Evolutionary conservation across 1,140 invertebrate species (phyloP).

Genomic region (Colletes gigas): DNA sequence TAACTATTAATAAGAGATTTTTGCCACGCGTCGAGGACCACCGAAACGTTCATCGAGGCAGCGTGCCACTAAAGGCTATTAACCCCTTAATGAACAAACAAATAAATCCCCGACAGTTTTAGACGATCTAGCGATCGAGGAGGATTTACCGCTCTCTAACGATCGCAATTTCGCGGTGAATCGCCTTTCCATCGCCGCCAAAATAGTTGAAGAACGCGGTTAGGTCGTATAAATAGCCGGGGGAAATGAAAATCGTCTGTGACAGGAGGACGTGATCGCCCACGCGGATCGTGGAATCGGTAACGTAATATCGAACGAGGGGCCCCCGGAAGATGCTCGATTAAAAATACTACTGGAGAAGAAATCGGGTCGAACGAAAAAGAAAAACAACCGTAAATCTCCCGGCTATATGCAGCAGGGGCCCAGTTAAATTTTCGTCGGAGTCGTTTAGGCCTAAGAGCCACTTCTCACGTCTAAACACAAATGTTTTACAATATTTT

Average conservation of each 20-base stretch:
- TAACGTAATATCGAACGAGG: conserved; percentile 56
- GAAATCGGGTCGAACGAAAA: conserved; percentile 37
- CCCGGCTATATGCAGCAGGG: background rate
- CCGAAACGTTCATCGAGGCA: too few relatives aligned
- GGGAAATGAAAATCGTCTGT: conserved; percentile 37
- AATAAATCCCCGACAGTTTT: background rate
- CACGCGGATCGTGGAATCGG: conserved; percentile 37
- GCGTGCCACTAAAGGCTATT: too few relatives aligned
- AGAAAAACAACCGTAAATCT: conserved; percentile 9
- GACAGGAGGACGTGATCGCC: conserved; percentile 42
- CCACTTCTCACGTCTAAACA: too few relatives aligned
- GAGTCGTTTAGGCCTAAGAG: too few relatives aligned
- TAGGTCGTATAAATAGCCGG: conserved; percentile 34
- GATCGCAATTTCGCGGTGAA: conserved; percentile 13
- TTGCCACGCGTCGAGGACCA: too few relatives aligned
- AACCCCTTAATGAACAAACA: too few relatives aligned
- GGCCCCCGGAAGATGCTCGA: conserved; percentile 31
- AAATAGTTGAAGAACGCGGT: conserved; percentile 20
- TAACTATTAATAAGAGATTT: too few relatives aligned
- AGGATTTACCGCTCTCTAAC: background rate
- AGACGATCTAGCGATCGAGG: too few relatives aligned
- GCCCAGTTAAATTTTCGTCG: background rate
- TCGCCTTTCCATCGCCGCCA: background rate
- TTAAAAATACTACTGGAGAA: conserved; percentile 57
- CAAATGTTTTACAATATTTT: too few relatives aligned